phyloP scores from a whole-genome alignment of 2,797 vertebrate species.

The Vireo griseus region DNA sequence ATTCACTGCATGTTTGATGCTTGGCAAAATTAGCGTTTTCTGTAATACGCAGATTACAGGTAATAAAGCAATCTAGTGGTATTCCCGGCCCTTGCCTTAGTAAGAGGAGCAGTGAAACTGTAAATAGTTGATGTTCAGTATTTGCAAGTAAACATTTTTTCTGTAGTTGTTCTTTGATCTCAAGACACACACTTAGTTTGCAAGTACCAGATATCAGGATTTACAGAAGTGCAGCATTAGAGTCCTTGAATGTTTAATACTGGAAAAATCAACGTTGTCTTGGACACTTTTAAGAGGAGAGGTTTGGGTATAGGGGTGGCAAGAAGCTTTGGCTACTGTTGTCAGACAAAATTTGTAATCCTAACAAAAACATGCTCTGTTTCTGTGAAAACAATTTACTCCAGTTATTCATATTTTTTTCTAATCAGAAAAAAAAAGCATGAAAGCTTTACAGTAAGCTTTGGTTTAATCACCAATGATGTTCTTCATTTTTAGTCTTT shows the following conservation, averaged over 20 bases:
- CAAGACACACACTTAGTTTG: slow-evolving; percentile 72
- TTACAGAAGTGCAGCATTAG: slow-evolving; percentile 79
- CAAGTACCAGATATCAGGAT: slow-evolving; percentile 70
- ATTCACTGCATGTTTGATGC: slow-evolving; percentile 92
- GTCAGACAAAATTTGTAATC: slow-evolving; percentile 73
- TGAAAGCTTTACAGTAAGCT: not conserved
- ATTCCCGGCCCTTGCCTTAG: slow-evolving; percentile 79
- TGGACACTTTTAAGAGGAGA: slow-evolving; percentile 61
- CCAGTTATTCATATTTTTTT: slow-evolving; percentile 28
- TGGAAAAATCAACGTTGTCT: slow-evolving; percentile 45
- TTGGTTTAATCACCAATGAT: slow-evolving; percentile 64
- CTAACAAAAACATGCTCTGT: slow-evolving; percentile 77
- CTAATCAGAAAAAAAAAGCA: slow-evolving; percentile 33
- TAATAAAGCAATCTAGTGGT: slow-evolving; percentile 80
- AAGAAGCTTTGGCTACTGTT: slow-evolving; percentile 78
- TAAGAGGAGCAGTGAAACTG: slow-evolving; percentile 84
- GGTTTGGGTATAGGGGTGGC: slow-evolving; percentile 38
- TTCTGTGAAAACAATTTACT: slow-evolving; percentile 59
- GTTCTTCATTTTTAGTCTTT: slow-evolving; percentile 12
- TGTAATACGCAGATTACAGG: slow-evolving; percentile 70
- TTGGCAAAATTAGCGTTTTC: slow-evolving; percentile 82
- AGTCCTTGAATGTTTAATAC: slow-evolving; percentile 84
- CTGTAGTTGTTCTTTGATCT: slow-evolving; percentile 74
- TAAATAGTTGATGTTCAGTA: slow-evolving; percentile 95
- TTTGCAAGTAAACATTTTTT: slow-evolving; percentile 84